These are phyloP conservation scores for Pseudochaenichthys georgianus DNA, from an alignment of 2,797 vertebrate genomes.

Conservation along the genomic window DNA sequence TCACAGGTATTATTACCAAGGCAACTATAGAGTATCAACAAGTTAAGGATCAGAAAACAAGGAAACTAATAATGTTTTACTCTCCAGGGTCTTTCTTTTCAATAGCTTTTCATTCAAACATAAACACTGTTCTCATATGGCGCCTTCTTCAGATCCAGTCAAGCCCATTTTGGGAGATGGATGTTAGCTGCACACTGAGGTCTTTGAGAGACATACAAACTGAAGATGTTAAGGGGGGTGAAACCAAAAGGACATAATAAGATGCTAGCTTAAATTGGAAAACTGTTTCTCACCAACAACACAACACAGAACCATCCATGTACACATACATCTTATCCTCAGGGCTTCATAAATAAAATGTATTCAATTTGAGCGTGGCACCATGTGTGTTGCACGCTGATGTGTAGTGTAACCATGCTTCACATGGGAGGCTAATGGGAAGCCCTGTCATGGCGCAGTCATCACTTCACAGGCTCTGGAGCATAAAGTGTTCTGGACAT, in stretches of 20 bases:
- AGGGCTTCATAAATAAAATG: conserved; percentile 18
- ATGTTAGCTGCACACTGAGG: not conserved
- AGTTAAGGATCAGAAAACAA: not conserved
- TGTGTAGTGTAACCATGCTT: conserved; percentile 1
- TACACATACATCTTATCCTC: not conserved
- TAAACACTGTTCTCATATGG: not conserved
- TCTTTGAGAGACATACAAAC: not conserved
- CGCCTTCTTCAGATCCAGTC: not conserved
- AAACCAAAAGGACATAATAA: not conserved
- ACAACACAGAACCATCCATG: not conserved
- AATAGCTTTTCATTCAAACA: not conserved
- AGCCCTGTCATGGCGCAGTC: conserved; percentile 37
- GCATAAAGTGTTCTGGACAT: conserved; percentile 63
- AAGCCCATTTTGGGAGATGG: not conserved
- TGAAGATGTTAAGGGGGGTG: not conserved
- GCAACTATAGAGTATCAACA: not conserved
- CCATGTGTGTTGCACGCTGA: conserved; percentile 19
- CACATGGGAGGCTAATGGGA: conserved; percentile 41
- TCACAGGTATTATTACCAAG: too few relatives aligned
- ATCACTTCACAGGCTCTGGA: conserved; percentile 32
- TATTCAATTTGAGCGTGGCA: conserved; percentile 16
- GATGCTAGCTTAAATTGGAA: not conserved
- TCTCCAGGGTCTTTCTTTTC: not conserved
- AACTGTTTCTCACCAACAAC: not conserved
- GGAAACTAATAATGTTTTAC: not conserved